phyloP scores from a whole-genome alignment of 2,888 invertebrate species.

The Dryococelus australis region DNA sequence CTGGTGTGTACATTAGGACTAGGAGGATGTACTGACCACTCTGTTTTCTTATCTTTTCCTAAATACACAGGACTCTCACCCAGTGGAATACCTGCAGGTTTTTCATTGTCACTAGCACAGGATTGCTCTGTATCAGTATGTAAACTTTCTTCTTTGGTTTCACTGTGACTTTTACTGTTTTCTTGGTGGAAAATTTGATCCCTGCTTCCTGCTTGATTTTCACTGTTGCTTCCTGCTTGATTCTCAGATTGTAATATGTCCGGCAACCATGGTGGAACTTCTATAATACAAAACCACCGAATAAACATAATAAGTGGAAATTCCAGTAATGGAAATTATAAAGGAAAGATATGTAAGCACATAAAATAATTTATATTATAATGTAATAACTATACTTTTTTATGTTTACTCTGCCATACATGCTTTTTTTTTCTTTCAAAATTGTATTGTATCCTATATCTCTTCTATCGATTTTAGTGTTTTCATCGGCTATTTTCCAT shows the following conservation, averaged over 20 bases:
- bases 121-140: neutral
- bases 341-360: neutral
- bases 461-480: neutral
- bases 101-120: neutral
- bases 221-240: neutral
- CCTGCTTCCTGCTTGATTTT: no score
- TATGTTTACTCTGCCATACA: no score
- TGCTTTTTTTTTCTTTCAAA: neutral
- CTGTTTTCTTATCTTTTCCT: neutral
- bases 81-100: neutral
- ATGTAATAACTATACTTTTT: neutral
- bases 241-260: neutral
- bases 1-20: neutral
- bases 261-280: slow-evolving; percentile 9
- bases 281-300: neutral
- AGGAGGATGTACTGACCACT: neutral
- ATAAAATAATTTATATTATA: neutral
- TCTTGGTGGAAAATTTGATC: neutral
- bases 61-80: no score
- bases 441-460: neutral
- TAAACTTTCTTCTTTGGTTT: neutral
- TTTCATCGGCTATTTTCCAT: neutral
- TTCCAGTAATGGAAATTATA: neutral
- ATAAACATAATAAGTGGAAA: no score
- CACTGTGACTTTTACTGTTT: neutral